phyloP scores from a whole-genome alignment of 2,797 vertebrate genomes.

The Rhinoraja longicauda region DNA sequence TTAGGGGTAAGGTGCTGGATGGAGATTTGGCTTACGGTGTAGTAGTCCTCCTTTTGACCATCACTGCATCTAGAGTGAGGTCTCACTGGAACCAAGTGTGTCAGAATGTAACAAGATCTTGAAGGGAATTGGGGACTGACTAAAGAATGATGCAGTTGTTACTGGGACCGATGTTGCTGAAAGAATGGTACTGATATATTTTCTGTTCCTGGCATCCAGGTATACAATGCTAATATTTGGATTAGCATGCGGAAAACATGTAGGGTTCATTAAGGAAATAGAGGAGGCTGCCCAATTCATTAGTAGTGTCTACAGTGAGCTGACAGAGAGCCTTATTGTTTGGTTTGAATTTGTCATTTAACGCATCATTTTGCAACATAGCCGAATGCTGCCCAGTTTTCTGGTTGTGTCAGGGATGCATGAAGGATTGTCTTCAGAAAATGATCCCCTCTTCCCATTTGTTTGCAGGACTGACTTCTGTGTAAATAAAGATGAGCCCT shows the following conservation, averaged over 20 bases:
- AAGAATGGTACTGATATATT: background rate
- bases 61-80: background rate
- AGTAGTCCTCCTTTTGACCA: background rate
- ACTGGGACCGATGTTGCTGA: no score
- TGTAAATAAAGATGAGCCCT: conserved; percentile 93
- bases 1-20: background rate
- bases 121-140: background rate
- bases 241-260: background rate
- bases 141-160: background rate
- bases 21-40: background rate
- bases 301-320: background rate
- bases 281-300: background rate
- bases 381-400: background rate
- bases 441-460: conserved; percentile 47
- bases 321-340: background rate
- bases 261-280: background rate
- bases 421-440: background rate
- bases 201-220: background rate
- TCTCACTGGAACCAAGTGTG: background rate
- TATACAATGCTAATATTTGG: background rate
- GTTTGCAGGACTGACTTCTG: conserved; percentile 92
- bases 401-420: background rate
- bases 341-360: background rate
- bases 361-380: background rate
- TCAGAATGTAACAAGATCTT: background rate